Conservation (phyloP, 2,113 vertebrate genomes). For the Scartelaos histophorus region DNA sequence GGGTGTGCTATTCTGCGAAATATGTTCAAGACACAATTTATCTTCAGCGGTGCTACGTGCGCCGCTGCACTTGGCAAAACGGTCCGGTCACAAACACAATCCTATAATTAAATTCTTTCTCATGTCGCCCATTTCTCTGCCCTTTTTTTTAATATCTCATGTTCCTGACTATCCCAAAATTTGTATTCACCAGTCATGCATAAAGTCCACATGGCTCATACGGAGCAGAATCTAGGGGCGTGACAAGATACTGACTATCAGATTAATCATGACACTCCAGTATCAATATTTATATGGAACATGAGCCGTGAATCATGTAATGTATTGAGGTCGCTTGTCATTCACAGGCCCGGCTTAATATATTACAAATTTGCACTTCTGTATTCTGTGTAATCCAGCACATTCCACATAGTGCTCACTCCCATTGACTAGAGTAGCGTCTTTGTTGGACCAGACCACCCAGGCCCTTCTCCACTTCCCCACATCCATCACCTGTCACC, state of each 20-base stretch:
- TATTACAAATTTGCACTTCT: background rate
- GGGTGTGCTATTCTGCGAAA: conserved; percentile 12
- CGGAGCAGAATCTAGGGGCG: no score
- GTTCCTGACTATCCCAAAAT: background rate
- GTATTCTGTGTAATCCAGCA: background rate
- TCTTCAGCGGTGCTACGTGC: conserved; percentile 10
- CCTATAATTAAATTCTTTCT: conserved; percentile 30
- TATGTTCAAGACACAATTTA: conserved; percentile 17
- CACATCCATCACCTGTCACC: background rate
- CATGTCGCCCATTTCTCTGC: conserved; percentile 17
- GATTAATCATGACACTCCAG: no score
- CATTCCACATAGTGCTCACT: background rate
- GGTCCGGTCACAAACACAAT: conserved; percentile 20
- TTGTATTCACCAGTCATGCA: no score
- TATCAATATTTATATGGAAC: no score
- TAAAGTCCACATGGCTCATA: no score
- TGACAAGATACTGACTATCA: no score
- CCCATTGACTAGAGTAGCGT: background rate
- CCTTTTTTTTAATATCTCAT: conserved; percentile 23
- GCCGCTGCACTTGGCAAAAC: conserved; percentile 4
- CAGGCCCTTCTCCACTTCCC: background rate
- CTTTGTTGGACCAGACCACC: background rate
- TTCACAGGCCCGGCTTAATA: background rate
- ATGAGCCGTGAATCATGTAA: background rate
- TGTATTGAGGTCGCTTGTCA: background rate